Conservation (phyloP, 2,797 vertebrate species). For the Enteromius paludinosus region DNA sequence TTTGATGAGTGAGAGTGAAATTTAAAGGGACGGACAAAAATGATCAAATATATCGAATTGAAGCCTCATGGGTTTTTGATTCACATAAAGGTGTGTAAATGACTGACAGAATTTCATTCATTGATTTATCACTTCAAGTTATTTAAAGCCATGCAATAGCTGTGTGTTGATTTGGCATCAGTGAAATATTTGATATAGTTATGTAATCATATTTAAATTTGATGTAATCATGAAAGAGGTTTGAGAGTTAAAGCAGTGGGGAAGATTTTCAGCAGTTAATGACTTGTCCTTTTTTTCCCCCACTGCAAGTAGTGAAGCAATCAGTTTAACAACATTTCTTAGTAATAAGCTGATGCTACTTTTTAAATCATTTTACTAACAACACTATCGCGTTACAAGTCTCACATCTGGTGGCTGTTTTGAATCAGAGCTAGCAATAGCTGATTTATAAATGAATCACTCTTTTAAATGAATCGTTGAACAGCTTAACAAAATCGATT, state of each 20-base stretch:
- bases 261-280: background rate
- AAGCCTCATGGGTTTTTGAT: background rate
- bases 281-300: background rate
- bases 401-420: background rate
- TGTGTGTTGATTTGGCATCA: background rate
- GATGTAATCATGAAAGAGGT: background rate
- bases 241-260: background rate
- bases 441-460: background rate
- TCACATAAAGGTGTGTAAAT: background rate
- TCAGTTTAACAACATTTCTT: background rate
- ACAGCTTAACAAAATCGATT: background rate
- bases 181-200: background rate
- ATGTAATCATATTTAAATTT: slow-evolving; percentile 6
- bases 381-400: background rate
- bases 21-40: background rate
- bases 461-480: background rate
- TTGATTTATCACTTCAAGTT: background rate
- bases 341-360: background rate
- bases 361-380: background rate
- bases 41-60: background rate
- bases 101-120: background rate
- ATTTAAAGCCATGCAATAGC: background rate
- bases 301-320: background rate
- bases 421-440: background rate
- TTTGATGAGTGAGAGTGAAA: background rate